phyloP scores from a whole-genome alignment of 1,140 invertebrate species.

The Lepidurus packardi region DNA sequence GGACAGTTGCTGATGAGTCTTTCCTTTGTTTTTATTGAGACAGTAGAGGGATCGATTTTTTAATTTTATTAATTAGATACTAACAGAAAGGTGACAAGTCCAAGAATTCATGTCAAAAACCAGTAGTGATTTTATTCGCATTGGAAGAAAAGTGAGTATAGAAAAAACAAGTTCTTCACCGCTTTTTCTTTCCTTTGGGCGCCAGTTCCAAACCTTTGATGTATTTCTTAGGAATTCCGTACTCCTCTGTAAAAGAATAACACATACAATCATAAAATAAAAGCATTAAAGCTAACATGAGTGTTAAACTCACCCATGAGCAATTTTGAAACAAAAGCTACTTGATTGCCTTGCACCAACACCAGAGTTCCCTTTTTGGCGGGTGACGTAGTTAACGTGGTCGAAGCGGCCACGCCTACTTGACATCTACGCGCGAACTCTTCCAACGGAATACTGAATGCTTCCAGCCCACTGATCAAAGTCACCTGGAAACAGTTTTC shows the following conservation, averaged over 20 bases:
- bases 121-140: background rate
- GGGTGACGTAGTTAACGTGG: slow-evolving; percentile 66
- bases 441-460: slow-evolving; percentile 70
- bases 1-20: background rate
- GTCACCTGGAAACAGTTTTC: slow-evolving; percentile 59
- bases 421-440: slow-evolving; percentile 76
- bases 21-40: background rate
- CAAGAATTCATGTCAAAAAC: background rate
- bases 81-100: background rate
- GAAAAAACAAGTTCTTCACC: background rate
- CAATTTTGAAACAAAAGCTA: slow-evolving; percentile 66
- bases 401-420: slow-evolving; percentile 74
- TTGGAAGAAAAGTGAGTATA: background rate
- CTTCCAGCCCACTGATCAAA: slow-evolving; percentile 76
- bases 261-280: background rate
- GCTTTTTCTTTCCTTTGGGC: slow-evolving; percentile 35
- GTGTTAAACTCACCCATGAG: slow-evolving; percentile 54
- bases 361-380: slow-evolving; percentile 71
- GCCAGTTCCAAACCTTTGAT: slow-evolving; percentile 39
- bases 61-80: background rate
- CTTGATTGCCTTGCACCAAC: slow-evolving; percentile 85
- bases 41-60: background rate
- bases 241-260: slow-evolving; percentile 38
- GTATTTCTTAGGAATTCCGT: slow-evolving; percentile 40
- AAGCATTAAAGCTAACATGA: slow-evolving; percentile 4